These are phyloP conservation scores for Rhynchonema sp. DNA, from an alignment of 2,888 invertebrate genomes.

Conservation along the genomic window DNA sequence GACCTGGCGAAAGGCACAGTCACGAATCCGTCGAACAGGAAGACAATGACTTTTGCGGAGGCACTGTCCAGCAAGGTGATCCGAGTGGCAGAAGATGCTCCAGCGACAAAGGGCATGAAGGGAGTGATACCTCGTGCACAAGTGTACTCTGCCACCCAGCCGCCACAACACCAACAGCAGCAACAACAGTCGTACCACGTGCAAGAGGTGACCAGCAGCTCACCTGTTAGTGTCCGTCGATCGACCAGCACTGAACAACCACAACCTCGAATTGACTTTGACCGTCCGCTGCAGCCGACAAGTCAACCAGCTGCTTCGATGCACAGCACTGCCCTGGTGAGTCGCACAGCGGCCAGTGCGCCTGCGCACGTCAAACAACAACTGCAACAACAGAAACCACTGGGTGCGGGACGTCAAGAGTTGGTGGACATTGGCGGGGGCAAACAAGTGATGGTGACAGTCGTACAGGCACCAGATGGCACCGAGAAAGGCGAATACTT, in stretches of 20 bases:
- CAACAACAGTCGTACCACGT: not conserved
- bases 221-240: too few species aligned
- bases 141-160: not conserved
- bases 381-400: not conserved
- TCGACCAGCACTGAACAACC: too few species aligned
- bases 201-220: not conserved
- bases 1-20: constrained; percentile 25
- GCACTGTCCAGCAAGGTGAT: constrained; percentile 15
- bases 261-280: not conserved
- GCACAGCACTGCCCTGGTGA: not conserved
- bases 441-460: constrained; percentile 25
- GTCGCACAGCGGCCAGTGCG: not conserved
- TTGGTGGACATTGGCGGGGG: constrained; percentile 27
- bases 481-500: constrained; percentile 27
- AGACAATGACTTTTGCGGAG: constrained; percentile 16
- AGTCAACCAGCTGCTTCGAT: not conserved
- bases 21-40: constrained; percentile 28
- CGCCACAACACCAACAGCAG: not conserved
- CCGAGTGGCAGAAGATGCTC: not conserved
- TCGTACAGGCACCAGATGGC: constrained; percentile 20
- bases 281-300: not conserved
- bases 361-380: not conserved
- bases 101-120: too few species aligned
- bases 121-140: too few species aligned
- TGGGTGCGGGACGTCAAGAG: constrained; percentile 14